Evolutionary conservation across 2,113 vertebrate species (phyloP), one percentile per base, ranked within the genome.

Genomic region (Phylloscopus whistleri): DNA sequence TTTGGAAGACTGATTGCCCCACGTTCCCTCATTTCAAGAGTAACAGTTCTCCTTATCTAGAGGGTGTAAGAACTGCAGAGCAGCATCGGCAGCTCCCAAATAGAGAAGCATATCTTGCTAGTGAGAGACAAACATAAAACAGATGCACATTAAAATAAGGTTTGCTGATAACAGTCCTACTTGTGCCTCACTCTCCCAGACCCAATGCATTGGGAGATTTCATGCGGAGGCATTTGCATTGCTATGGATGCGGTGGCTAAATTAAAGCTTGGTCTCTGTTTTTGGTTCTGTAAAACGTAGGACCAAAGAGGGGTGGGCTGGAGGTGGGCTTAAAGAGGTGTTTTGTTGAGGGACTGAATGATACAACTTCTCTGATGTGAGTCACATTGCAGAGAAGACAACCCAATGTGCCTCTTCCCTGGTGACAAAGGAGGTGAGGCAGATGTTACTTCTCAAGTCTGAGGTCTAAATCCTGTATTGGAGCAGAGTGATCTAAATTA

Each of bases 291-390:
- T 81, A 31, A 66, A n/a, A 89, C 11, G 51, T 37, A 43, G 26
- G 49, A 66, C 13, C 24, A 35, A 44, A 51, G 28, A 13, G 4
- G n/a, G 20, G 5, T 46, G 21, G 22, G 2, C 27, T 30, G 3
- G 13, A 9, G 6, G 1, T 1, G 3, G 5, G 13, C 7, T 16
- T 12, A 13, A n/a, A 31, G 16, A 55, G 14, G 7, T 70, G 13
- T 75, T 73, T 51, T 11, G 2, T 2, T 55, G 30, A 43, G n/a
- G 11, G 20, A 7, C 41, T 53, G 46, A 41, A 46, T 39, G 30
- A 17, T 55, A 10, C 7, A 51, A 1, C 21, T 62, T 69, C 3
- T 2, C 37, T 90, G 43, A 27, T 48, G 11, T 0, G 5, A 49
- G 37, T 41, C 15, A 39, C 20, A 3, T 18, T 18, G 24, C 24